phyloP scores from a whole-genome alignment of 2,797 vertebrate species.

The Cyclura pinguis region DNA sequence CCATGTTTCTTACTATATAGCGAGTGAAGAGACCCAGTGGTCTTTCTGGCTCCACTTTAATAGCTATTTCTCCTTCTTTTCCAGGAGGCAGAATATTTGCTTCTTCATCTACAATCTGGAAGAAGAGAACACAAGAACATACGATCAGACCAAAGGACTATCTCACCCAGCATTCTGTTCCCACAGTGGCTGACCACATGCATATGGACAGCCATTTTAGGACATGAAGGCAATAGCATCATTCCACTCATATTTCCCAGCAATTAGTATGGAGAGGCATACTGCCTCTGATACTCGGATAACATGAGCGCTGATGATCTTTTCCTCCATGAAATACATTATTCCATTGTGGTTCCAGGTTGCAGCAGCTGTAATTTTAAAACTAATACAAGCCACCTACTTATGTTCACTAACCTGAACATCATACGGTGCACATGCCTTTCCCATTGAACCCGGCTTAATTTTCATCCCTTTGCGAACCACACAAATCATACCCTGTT shows the following conservation, averaged over 20 bases:
- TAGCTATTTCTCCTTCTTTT: slow-evolving; percentile 82
- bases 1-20: slow-evolving; percentile 79
- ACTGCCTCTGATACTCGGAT: no score
- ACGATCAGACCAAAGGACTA: not conserved
- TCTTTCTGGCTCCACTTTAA: slow-evolving; percentile 82
- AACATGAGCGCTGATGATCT: no score
- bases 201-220: not conserved
- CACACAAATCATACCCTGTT: slow-evolving; percentile 81
- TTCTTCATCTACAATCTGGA: slow-evolving; percentile 83
- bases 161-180: not conserved
- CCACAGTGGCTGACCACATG: not conserved
- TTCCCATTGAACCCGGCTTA: slow-evolving; percentile 85
- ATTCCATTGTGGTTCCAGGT: not conserved
- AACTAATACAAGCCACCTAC: not conserved
- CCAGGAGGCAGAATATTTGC: slow-evolving; percentile 78
- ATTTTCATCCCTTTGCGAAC: slow-evolving; percentile 84
- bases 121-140: slow-evolving; percentile 35
- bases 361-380: not conserved
- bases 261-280: no score
- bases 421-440: slow-evolving; percentile 80
- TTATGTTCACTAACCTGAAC: slow-evolving; percentile 80
- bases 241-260: not conserved
- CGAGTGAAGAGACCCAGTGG: slow-evolving; percentile 84
- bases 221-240: not conserved
- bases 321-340: no score